Percentiles rank a stretch among this genome's conserved stretches.
Conservation (phyloP, 2,797 vertebrate genomes). For the Sebastes steindachneri region DNA sequence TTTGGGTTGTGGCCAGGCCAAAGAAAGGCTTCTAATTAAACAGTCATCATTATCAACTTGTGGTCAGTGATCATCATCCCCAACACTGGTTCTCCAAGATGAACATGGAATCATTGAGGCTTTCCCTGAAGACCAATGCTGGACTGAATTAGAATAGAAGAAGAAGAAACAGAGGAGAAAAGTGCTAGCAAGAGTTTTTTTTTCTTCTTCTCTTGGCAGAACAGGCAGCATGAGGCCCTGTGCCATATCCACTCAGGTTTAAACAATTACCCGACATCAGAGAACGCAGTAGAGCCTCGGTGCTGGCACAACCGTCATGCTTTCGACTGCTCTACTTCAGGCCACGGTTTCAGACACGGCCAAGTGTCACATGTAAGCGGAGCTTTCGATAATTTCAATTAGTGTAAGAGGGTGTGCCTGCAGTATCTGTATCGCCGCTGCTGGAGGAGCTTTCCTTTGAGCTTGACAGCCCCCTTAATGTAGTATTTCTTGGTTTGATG, state of each 20-base stretch:
- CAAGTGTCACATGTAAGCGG: constrained; percentile 77
- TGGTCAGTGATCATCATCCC: constrained; percentile 82
- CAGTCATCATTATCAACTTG: constrained; percentile 90
- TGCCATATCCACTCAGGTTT: constrained; percentile 85
- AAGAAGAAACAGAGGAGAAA: constrained; percentile 69
- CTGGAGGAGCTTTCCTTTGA: constrained; percentile 77
- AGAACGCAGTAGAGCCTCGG: constrained; percentile 73
- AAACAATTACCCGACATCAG: constrained; percentile 85
- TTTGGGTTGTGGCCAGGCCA: constrained; percentile 82
- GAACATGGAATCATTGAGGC: constrained; percentile 83
- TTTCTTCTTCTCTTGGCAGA: constrained; percentile 66
- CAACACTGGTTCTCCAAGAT: constrained; percentile 79
- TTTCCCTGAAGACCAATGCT: constrained; percentile 72
- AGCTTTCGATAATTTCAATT: constrained; percentile 84
- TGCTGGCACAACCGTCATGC: constrained; percentile 68
- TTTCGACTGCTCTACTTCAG: constrained; percentile 64
- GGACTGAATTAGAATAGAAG: constrained; percentile 82
- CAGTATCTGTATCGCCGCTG: constrained; percentile 75
- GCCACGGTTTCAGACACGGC: constrained; percentile 69
- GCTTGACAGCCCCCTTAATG: constrained; percentile 81
- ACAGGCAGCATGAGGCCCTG: constrained; percentile 62
- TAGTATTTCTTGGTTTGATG: constrained; percentile 83
- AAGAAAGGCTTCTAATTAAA: constrained; percentile 90
- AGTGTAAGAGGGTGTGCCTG: constrained; percentile 79
- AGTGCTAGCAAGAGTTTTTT: constrained; percentile 66